These are phyloP conservation scores for Xiphydria camelus DNA, from an alignment of 2,888 invertebrate species.

Conservation along the genomic window DNA sequence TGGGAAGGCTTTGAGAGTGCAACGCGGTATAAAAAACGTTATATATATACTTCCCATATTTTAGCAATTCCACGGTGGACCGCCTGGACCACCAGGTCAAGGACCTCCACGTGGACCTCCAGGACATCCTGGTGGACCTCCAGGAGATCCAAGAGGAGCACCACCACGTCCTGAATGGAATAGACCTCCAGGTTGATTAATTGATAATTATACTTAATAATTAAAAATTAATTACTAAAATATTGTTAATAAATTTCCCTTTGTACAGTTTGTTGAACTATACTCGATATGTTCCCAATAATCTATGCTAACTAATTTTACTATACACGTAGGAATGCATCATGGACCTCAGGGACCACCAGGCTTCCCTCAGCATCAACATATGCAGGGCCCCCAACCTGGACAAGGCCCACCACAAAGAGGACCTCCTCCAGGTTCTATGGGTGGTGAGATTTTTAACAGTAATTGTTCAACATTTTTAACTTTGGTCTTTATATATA, in stretches of 20 bases:
- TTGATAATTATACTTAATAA: slow-evolving; percentile 2
- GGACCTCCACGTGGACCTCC: slow-evolving; percentile 59
- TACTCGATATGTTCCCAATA: too few species aligned
- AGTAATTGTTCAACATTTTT: not conserved
- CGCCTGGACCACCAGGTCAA: slow-evolving; percentile 61
- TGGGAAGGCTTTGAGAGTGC: too few species aligned
- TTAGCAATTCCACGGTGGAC: slow-evolving; percentile 62
- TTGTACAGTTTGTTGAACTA: too few species aligned
- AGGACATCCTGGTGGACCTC: slow-evolving; percentile 63
- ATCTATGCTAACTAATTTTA: not conserved
- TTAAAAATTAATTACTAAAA: too few species aligned
- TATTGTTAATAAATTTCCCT: too few species aligned
- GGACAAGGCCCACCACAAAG: slow-evolving; percentile 68
- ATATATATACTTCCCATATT: too few species aligned
- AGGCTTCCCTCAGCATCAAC: slow-evolving; percentile 61
- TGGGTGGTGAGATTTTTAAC: slow-evolving; percentile 46
- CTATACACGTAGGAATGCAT: slow-evolving; percentile 61
- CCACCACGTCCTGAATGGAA: slow-evolving; percentile 75
- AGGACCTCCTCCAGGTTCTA: slow-evolving; percentile 63
- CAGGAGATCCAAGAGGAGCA: slow-evolving; percentile 63
- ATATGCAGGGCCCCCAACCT: slow-evolving; percentile 70
- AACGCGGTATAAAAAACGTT: too few species aligned
- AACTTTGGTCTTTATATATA: too few species aligned
- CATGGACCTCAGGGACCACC: slow-evolving; percentile 65
- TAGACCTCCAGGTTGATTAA: slow-evolving; percentile 64